phyloP scores from a whole-genome alignment of 2,888 invertebrate genomes.

The Galeopsomyia nigrocyanea region DNA sequence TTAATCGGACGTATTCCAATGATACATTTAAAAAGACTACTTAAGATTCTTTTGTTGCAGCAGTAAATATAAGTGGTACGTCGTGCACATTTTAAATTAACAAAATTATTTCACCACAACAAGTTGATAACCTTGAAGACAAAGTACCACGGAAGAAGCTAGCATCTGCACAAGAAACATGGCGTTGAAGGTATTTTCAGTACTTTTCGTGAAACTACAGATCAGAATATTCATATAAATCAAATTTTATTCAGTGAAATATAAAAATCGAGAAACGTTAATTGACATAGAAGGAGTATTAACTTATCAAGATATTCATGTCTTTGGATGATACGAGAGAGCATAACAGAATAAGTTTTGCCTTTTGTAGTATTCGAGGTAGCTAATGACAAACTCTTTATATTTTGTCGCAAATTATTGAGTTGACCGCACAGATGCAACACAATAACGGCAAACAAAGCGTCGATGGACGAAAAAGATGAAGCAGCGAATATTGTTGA shows the following conservation, averaged over 20 bases:
- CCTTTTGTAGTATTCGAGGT: not conserved
- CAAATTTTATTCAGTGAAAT: too few relatives aligned
- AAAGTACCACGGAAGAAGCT: constrained; percentile 12
- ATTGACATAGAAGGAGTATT: too few relatives aligned
- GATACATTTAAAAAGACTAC: too few relatives aligned
- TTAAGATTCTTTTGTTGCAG: constrained; percentile 30
- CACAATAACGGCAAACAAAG: constrained; percentile 51
- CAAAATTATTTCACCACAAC: constrained; percentile 48
- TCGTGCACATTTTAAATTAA: constrained; percentile 15
- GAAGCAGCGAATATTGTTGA: constrained; percentile 26
- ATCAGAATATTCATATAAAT: not conserved
- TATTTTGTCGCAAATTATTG: constrained; percentile 33
- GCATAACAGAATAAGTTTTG: not conserved
- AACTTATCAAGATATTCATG: constrained; percentile 51
- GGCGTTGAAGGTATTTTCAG: constrained; percentile 28
- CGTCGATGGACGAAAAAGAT: constrained; percentile 1
- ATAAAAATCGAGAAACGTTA: too few relatives aligned
- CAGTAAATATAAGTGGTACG: not conserved
- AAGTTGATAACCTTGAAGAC: constrained; percentile 36
- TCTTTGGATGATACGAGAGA: constrained; percentile 41
- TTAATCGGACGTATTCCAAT: too few relatives aligned
- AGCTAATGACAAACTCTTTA: constrained; percentile 5
- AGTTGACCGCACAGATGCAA: constrained; percentile 58
- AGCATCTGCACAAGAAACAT: constrained; percentile 27
- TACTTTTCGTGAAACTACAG: constrained; percentile 10